These are phyloP conservation scores for Colletes latitarsis DNA, from an alignment of 1,140 invertebrate species.

Conservation along the genomic window DNA sequence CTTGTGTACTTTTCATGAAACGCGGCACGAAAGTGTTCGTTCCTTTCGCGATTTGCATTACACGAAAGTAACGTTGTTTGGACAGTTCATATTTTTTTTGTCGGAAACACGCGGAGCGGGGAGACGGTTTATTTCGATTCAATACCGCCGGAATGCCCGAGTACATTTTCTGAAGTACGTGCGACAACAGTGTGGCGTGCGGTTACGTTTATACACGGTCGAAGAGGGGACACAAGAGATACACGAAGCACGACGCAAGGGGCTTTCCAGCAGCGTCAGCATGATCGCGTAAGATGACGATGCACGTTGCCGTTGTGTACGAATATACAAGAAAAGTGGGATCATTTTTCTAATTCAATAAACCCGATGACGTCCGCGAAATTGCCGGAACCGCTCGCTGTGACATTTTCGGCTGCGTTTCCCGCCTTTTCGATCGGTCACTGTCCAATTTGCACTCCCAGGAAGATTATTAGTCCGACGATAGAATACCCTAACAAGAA, in stretches of 20 bases:
- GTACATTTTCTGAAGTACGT: constrained; percentile 34
- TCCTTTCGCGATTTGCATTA: constrained; percentile 20
- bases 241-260: constrained; percentile 9
- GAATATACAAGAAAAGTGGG: constrained; percentile 12
- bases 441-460: neutral
- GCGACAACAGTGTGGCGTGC: constrained; percentile 30
- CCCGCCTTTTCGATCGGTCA: constrained; percentile 18
- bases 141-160: constrained; percentile 33
- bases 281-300: constrained; percentile 37
- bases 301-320: constrained; percentile 13
- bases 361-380: constrained; percentile 25
- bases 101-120: neutral
- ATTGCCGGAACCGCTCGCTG: neutral
- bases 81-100: neutral
- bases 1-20: neutral
- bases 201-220: constrained; percentile 35
- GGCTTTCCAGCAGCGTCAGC: constrained; percentile 34
- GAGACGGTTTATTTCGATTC: constrained; percentile 26
- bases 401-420: neutral
- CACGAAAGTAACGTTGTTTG: constrained; percentile 10
- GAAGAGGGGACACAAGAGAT: constrained; percentile 43
- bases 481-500: neutral
- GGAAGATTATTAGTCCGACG: neutral
- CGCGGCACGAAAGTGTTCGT: neutral
- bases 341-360: constrained; percentile 45